A percentile compares a stretch with the other conserved stretches of the same genome.
phyloP scores from a whole-genome alignment of 2,797 vertebrate species.

The Percopsis omiscomaycus region DNA sequence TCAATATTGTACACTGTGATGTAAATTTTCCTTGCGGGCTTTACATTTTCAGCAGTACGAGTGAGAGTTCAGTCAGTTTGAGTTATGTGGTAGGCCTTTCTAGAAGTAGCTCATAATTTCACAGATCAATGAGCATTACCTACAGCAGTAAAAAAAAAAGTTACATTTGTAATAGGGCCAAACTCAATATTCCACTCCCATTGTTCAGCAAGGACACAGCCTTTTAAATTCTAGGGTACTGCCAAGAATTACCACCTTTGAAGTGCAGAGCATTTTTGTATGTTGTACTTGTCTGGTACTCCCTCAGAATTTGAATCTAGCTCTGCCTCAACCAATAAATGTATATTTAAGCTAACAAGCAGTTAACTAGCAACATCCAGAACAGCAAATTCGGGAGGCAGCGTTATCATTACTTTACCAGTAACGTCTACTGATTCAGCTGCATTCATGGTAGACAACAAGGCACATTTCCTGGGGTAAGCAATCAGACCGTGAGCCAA shows the following conservation, averaged over 20 bases:
- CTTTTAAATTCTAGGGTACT: constrained; percentile 49
- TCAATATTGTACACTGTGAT: constrained; percentile 67
- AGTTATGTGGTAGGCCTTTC: constrained; percentile 66
- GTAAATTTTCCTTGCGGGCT: constrained; percentile 65
- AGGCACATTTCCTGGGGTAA: not conserved
- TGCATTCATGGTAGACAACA: constrained; percentile 8
- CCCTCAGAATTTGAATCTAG: constrained; percentile 27
- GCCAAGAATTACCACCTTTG: constrained; percentile 42
- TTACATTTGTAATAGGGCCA: constrained; percentile 69
- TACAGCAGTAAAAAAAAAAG: constrained; percentile 56
- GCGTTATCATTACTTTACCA: no score
- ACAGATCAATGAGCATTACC: constrained; percentile 80
- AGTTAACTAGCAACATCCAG: not conserved
- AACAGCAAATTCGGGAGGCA: not conserved
- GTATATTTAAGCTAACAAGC: not conserved
- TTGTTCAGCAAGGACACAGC: constrained; percentile 69
- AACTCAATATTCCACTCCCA: constrained; percentile 73
- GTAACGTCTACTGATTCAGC: not conserved
- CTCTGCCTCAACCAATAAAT: not conserved
- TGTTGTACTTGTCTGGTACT: constrained; percentile 40
- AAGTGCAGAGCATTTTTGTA: constrained; percentile 35
- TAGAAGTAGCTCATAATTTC: constrained; percentile 79
- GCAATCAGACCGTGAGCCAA: constrained; percentile 21
- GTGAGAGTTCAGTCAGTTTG: constrained; percentile 67
- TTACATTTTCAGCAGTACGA: constrained; percentile 65